Evolutionary conservation across 2,113 vertebrate genomes (phyloP), one percentile per base, ranked within the genome.

Genomic region (Protomyctophum bolini): DNA sequence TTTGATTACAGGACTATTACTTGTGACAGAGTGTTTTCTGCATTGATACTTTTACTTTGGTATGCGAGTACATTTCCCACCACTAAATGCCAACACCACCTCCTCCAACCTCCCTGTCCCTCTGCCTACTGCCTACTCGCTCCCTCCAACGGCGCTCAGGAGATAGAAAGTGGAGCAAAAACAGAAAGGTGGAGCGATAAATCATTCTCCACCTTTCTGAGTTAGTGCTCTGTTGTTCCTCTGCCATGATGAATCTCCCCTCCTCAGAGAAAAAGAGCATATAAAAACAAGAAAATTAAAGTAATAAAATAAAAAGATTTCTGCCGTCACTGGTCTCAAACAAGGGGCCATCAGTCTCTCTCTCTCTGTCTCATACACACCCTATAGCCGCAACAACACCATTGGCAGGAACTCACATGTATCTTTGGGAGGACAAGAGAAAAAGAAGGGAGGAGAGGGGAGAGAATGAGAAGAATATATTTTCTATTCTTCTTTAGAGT

Each of bases 261-360:
- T 80, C 80, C 80, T 81, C 69, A 56, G 73, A 83, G 72, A 80
- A 65, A 41, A 70, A 50, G 73, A 82, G 74, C 74, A 75, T 75
- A 86, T 81, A 83, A 81, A 81, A 86, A 84, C 66, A 73, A 59
- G 82, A 80, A 77, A 85, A 82, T 79, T 56, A 81, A 79, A 81
- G 79, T 57, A 55, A 81, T 84, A 81, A 81, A 81, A 79, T 79
- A 84, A 81, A 21, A 83, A 81, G 71, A 78, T 68, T 77, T 66
- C 70, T 70, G 62, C 58, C 57, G 47, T 80, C 52, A 66, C 67
- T 62, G 46, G 69, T 50, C 5, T 41, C 29, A 14, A 59, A 72
- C 65, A 66, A 59, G 63, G 66, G 66, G 58, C 48, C 63, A 56
- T 70, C 61, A 76, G 61, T 60, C 12, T 8, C 46, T 9, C 14